A percentile compares a stretch with the other conserved stretches of the same genome.
These are phyloP conservation scores for Takifugu flavidus DNA, from an alignment of 2,113 vertebrate species.

Conservation along the genomic window DNA sequence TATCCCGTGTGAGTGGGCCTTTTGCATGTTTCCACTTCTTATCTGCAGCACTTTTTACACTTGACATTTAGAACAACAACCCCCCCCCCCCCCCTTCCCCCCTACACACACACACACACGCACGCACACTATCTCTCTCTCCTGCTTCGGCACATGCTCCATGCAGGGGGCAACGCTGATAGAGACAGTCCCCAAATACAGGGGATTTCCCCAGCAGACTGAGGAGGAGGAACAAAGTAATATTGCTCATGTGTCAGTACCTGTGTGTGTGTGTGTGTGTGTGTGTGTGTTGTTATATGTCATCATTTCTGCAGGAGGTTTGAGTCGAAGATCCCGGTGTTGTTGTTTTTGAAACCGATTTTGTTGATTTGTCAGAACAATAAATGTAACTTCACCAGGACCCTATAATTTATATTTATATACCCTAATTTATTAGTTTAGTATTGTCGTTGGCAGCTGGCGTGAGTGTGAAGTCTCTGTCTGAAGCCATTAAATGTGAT, in stretches of 20 bases:
- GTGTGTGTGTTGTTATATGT: background rate
- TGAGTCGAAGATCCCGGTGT: too few relatives aligned
- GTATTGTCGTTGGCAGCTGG: too few relatives aligned
- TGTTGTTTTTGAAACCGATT: too few relatives aligned
- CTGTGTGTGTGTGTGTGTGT: constrained; percentile 2
- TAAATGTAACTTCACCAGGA: too few relatives aligned
- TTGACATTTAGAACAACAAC: constrained; percentile 67
- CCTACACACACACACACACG: too few relatives aligned
- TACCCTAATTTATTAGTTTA: too few relatives aligned
- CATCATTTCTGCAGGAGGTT: too few relatives aligned
- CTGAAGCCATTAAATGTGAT: too few relatives aligned
- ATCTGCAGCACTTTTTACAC: constrained; percentile 61
- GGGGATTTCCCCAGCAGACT: constrained; percentile 60
- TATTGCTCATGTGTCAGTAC: constrained; percentile 28
- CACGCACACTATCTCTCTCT: constrained; percentile 49
- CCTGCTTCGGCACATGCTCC: constrained; percentile 53
- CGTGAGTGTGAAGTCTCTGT: too few relatives aligned
- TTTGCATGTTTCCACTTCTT: constrained; percentile 57
- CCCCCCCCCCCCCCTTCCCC: too few relatives aligned
- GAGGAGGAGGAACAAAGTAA: constrained; percentile 47
- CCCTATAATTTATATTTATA: too few relatives aligned
- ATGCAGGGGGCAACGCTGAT: constrained; percentile 46
- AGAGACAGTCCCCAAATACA: constrained; percentile 38
- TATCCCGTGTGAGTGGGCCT: constrained; percentile 53
- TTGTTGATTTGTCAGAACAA: too few relatives aligned